Evolutionary conservation across 1,140 invertebrate species (phyloP).

Genomic region (Bursaphelenchus mucronatus): DNA sequence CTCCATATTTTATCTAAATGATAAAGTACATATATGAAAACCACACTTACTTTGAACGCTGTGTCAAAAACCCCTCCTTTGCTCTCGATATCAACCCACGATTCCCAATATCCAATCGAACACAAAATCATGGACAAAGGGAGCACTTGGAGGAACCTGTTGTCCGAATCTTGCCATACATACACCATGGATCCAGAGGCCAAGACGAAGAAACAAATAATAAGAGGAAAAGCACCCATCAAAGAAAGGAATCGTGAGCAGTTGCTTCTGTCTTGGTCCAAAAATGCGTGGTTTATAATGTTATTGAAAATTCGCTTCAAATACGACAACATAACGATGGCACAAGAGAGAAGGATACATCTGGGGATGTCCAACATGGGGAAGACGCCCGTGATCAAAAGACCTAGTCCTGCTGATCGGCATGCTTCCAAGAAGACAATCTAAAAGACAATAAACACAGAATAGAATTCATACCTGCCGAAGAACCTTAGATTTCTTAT

Average conservation of each 20-base stretch:
- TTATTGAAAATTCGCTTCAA: slow-evolving; percentile 20
- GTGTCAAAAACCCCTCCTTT: slow-evolving; percentile 36
- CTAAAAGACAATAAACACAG: slow-evolving; percentile 26
- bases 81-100: slow-evolving; percentile 43
- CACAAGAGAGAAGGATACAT: slow-evolving; percentile 39
- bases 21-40: neutral
- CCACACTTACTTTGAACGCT: slow-evolving; percentile 37
- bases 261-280: slow-evolving; percentile 14
- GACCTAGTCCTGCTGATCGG: slow-evolving; percentile 47
- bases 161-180: slow-evolving; percentile 27
- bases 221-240: slow-evolving; percentile 17
- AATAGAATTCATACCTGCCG: slow-evolving; percentile 5
- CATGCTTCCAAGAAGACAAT: slow-evolving; percentile 40
- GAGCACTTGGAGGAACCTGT: slow-evolving; percentile 20
- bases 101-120: slow-evolving; percentile 54
- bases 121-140: slow-evolving; percentile 36
- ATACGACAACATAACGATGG: slow-evolving; percentile 32
- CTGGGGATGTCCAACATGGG: slow-evolving; percentile 46
- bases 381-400: slow-evolving; percentile 43
- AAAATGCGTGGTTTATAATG: slow-evolving; percentile 17
- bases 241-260: slow-evolving; percentile 17
- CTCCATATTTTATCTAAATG: slow-evolving; percentile 54
- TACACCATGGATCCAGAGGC: slow-evolving; percentile 21
- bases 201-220: slow-evolving; percentile 23
- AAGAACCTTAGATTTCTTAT: slow-evolving; percentile 18